These are phyloP conservation scores for Drosophila bunnanda DNA, from an alignment of 2,888 invertebrate species.

Conservation along the genomic window DNA sequence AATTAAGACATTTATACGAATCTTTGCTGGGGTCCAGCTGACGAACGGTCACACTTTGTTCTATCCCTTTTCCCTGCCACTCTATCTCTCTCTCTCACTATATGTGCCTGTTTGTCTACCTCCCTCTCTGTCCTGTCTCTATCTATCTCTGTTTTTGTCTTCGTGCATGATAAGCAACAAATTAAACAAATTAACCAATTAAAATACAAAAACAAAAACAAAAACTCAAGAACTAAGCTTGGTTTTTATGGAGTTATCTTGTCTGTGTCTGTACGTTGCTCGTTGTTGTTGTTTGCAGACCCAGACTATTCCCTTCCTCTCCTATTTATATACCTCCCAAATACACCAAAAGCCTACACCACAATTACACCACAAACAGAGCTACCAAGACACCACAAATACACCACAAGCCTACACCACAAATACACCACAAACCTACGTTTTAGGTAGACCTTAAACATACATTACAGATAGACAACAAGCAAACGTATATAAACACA, in stretches of 20 bases:
- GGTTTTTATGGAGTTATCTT: conserved; percentile 36
- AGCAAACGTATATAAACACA: too few relatives aligned
- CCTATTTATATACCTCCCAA: conserved; percentile 1
- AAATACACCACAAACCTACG: not conserved
- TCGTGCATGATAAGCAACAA: conserved; percentile 55
- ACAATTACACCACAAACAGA: not conserved
- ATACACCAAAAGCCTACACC: not conserved
- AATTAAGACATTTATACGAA: not conserved
- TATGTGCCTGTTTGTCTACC: conserved; percentile 34
- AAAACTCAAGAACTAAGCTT: conserved; percentile 13
- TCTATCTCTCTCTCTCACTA: conserved; percentile 18
- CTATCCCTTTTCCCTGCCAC: conserved; percentile 25
- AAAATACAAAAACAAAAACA: not conserved
- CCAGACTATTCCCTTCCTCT: conserved; percentile 21
- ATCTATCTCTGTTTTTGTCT: conserved; percentile 25
- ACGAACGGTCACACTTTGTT: conserved; percentile 22
- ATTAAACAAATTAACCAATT: not conserved
- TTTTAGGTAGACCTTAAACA: not conserved
- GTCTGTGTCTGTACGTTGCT: conserved; percentile 52
- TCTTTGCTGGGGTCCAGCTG: conserved; percentile 40
- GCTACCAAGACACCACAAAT: not conserved
- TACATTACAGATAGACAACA: not conserved
- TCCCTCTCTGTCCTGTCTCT: conserved; percentile 27
- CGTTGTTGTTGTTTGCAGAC: conserved; percentile 57
- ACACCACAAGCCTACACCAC: not conserved